Evolutionary conservation across 2,797 vertebrate species (phyloP).

Genomic region (Poeciliopsis presidionis): DNA sequence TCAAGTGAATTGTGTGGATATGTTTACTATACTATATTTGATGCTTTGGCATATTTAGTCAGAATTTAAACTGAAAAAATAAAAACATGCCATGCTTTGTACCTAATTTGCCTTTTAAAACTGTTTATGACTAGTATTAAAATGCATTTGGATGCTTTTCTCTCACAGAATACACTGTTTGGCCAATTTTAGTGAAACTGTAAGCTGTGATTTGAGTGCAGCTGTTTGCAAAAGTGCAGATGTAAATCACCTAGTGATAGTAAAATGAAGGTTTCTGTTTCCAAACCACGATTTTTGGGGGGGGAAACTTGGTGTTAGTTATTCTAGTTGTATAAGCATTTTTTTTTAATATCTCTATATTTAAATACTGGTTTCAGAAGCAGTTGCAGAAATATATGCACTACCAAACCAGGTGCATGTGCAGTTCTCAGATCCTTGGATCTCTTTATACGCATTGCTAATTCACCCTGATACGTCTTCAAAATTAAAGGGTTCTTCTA

Average conservation of each 20-base stretch:
- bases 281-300: background rate
- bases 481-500: background rate
- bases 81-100: background rate
- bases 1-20: background rate
- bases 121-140: background rate
- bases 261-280: background rate
- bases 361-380: background rate
- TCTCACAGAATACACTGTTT: background rate
- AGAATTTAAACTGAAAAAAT: background rate
- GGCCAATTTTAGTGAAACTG: background rate
- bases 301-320: background rate
- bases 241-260: slow-evolving; percentile 7
- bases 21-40: background rate
- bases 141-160: background rate
- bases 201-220: slow-evolving; percentile 7
- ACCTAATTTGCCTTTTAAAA: background rate
- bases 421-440: background rate
- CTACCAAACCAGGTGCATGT: slow-evolving; percentile 13
- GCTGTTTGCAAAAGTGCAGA: background rate
- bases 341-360: background rate
- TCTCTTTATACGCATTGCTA: background rate
- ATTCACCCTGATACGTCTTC: background rate
- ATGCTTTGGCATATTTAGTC: background rate
- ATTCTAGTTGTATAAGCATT: background rate
- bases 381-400: slow-evolving; percentile 5